Evolutionary conservation across 2,113 vertebrate genomes (phyloP).

Genomic region (Pseudolaguvia tuberculata): DNA sequence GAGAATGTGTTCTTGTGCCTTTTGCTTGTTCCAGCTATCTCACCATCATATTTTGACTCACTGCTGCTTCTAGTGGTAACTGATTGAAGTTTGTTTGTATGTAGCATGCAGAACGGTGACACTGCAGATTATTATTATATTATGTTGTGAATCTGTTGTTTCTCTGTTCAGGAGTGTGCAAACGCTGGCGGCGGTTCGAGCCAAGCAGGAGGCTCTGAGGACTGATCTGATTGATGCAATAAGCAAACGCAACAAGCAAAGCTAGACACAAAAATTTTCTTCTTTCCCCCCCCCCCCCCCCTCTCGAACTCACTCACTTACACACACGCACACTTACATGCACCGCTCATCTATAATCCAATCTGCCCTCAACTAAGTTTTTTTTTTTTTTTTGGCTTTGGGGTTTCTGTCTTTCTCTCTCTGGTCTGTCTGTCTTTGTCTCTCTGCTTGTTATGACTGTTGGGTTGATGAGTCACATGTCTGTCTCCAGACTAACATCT

Average conservation of each 20-base stretch:
- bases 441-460: constrained; percentile 15
- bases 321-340: not conserved
- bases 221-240: constrained; percentile 89
- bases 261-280: constrained; percentile 66
- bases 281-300: constrained; percentile 9
- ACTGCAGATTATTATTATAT: no score
- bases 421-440: not conserved
- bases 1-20: no score
- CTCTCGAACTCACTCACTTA: not conserved
- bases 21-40: not conserved
- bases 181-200: constrained; percentile 88
- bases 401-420: constrained; percentile 40
- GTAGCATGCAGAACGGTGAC: no score
- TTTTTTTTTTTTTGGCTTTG: constrained; percentile 23
- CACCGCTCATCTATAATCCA: constrained; percentile 31
- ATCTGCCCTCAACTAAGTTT: constrained; percentile 17
- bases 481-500: not conserved
- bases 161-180: constrained; percentile 82
- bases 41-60: not conserved
- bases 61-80: not conserved
- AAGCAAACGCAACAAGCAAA: constrained; percentile 89
- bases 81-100: not conserved
- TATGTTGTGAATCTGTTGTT: constrained; percentile 13
- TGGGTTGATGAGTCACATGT: not conserved
- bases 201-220: constrained; percentile 93